Evolutionary conservation across 2,888 invertebrate genomes (phyloP).

Genomic region (Andrena chrysosceles): DNA sequence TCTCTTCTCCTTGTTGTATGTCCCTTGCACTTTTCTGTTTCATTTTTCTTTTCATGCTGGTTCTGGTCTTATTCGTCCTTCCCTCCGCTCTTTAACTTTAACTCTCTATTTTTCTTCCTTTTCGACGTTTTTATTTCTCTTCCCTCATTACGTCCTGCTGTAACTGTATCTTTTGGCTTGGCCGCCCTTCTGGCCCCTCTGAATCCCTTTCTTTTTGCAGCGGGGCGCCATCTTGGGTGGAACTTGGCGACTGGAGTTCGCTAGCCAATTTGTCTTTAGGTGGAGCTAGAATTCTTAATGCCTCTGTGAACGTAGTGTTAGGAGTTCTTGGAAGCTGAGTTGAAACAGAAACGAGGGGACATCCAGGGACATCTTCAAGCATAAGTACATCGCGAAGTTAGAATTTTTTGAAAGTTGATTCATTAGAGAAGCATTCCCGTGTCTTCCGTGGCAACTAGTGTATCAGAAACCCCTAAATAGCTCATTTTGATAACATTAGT

Average conservation of each 20-base stretch:
- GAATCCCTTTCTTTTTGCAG: background rate
- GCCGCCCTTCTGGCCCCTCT: background rate
- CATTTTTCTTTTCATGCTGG: background rate
- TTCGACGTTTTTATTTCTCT: constrained; percentile 16
- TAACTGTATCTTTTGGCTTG: constrained; percentile 11
- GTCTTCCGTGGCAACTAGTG: background rate
- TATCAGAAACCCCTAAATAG: background rate
- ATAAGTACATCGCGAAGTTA: background rate
- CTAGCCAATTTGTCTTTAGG: constrained; percentile 16
- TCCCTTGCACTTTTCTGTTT: constrained; percentile 6
- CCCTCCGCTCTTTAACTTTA: constrained; percentile 20
- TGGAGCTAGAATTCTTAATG: constrained; percentile 3
- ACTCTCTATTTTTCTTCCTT: constrained; percentile 23
- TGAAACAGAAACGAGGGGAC: background rate
- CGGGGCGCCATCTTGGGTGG: background rate
- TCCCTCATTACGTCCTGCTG: background rate
- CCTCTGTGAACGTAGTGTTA: background rate
- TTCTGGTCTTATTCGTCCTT: background rate
- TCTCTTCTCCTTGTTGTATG: background rate
- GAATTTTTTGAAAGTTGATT: background rate
- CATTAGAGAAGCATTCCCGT: background rate
- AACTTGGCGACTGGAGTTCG: constrained; percentile 3
- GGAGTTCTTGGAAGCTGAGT: background rate
- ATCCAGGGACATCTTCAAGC: background rate
- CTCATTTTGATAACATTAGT: background rate